phyloP scores from a whole-genome alignment of 1,140 invertebrate genomes.

The Idris sp. region DNA sequence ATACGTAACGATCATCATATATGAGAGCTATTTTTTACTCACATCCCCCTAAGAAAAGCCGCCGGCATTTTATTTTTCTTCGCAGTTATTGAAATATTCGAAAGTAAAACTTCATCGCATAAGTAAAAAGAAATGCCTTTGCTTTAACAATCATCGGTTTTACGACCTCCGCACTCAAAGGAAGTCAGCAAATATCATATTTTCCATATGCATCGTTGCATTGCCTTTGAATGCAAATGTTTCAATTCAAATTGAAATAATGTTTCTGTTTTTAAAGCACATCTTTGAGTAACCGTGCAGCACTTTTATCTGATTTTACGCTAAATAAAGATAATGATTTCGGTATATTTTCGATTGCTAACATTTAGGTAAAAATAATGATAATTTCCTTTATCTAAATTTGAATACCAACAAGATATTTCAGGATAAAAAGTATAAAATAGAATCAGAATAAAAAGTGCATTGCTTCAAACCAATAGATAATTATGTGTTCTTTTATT shows the following conservation, averaged over 20 bases:
- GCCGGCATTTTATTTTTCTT: constrained; percentile 12
- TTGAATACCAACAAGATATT: too few relatives aligned
- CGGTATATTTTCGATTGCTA: too few relatives aligned
- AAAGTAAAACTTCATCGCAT: constrained; percentile 31
- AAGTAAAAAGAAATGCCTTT: constrained; percentile 20
- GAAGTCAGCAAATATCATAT: constrained; percentile 13
- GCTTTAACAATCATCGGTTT: constrained; percentile 22
- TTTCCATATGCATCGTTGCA: constrained; percentile 23
- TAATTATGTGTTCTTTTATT: too few relatives aligned
- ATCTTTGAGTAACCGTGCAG: constrained; percentile 1
- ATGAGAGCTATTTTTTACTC: constrained; percentile 19
- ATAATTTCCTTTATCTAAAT: too few relatives aligned
- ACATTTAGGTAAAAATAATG: too few relatives aligned
- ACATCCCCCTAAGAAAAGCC: constrained; percentile 8
- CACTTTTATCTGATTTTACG: constrained; percentile 14
- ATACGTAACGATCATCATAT: too few relatives aligned
- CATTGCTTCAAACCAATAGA: too few relatives aligned
- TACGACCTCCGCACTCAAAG: constrained; percentile 13
- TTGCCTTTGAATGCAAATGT: constrained; percentile 29
- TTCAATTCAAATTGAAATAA: constrained; percentile 36
- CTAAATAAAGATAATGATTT: too few relatives aligned
- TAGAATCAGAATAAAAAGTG: too few relatives aligned
- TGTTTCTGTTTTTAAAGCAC: constrained; percentile 23
- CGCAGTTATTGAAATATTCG: constrained; percentile 17
- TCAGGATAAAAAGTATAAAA: too few relatives aligned